phyloP scores from a whole-genome alignment of 2,113 vertebrate species.

The Circaetus gallicus region DNA sequence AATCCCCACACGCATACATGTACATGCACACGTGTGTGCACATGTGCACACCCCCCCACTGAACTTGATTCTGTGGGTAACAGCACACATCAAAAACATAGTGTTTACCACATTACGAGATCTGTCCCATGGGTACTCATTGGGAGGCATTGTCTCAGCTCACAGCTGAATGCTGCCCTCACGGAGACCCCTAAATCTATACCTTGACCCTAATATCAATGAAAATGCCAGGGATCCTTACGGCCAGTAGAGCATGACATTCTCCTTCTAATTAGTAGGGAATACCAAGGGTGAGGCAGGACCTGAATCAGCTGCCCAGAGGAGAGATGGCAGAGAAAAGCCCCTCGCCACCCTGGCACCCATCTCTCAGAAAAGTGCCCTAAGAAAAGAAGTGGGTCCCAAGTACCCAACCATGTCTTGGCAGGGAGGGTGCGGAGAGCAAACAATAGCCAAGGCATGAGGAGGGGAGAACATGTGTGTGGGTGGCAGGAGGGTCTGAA shows the following conservation, averaged over 20 bases:
- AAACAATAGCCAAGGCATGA: not conserved
- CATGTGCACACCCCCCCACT: too few species aligned
- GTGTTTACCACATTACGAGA: not conserved
- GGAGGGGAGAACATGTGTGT: rapidly evolving
- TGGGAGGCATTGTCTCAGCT: not conserved
- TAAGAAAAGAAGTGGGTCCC: not conserved
- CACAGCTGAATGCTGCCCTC: not conserved
- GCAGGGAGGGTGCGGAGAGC: not conserved
- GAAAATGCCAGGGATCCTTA: not conserved
- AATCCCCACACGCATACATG: rapidly evolving
- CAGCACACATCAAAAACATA: not conserved
- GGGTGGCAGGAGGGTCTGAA: not conserved
- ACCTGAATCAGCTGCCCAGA: not conserved
- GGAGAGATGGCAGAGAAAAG: not conserved
- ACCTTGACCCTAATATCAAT: not conserved
- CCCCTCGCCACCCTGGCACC: not conserved
- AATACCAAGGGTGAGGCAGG: not conserved
- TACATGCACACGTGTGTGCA: not conserved
- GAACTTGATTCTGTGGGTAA: not conserved
- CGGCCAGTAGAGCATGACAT: not conserved
- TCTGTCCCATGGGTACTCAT: not conserved
- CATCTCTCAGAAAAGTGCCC: not conserved
- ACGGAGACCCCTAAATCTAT: not conserved
- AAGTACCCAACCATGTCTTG: rapidly evolving
- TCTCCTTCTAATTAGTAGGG: not conserved